Percentiles rank a stretch among this genome's conserved stretches.
phyloP scores from a whole-genome alignment of 2,888 invertebrate genomes.

The Tachina fera region DNA sequence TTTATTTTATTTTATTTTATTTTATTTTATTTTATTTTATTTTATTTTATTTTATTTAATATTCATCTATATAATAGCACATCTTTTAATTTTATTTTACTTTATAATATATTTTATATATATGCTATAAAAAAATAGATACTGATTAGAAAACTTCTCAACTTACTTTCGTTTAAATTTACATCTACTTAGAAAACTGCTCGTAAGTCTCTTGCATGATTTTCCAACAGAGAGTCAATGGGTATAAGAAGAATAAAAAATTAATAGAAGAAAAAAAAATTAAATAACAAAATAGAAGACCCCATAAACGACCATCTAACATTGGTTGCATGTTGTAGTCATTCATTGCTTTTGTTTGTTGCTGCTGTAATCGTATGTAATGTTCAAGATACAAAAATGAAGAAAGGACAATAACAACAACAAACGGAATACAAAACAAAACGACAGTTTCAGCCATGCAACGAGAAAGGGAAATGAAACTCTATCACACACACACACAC shows the following conservation, averaged over 20 bases:
- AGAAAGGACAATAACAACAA: constrained; percentile 61
- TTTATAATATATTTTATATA: too few relatives aligned
- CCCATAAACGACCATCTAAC: constrained; percentile 58
- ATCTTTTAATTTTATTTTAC: too few relatives aligned
- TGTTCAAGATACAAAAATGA: constrained; percentile 61
- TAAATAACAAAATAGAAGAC: constrained; percentile 28
- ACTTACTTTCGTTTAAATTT: constrained; percentile 13
- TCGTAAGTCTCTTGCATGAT: constrained; percentile 61
- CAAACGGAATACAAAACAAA: constrained; percentile 60
- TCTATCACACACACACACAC: constrained; percentile 19
- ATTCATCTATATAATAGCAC: too few relatives aligned
- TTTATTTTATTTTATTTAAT: too few relatives aligned
- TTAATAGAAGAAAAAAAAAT: constrained; percentile 2
- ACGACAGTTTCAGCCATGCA: constrained; percentile 70
- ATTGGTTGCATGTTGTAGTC: constrained; percentile 57
- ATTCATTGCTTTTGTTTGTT: constrained; percentile 66
- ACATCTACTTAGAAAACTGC: constrained; percentile 34
- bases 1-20: too few relatives aligned
- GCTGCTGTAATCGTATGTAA: constrained; percentile 64
- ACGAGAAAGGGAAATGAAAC: constrained; percentile 44
- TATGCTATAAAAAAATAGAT: too few relatives aligned
- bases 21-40: too few relatives aligned
- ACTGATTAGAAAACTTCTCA: background rate
- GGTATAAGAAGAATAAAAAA: constrained; percentile 41
- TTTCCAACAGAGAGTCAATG: constrained; percentile 57